Percentiles rank a stretch among this genome's conserved stretches.
Evolutionary conservation across 2,797 vertebrate species (phyloP).

Genomic region (Girardinus metallicus): DNA sequence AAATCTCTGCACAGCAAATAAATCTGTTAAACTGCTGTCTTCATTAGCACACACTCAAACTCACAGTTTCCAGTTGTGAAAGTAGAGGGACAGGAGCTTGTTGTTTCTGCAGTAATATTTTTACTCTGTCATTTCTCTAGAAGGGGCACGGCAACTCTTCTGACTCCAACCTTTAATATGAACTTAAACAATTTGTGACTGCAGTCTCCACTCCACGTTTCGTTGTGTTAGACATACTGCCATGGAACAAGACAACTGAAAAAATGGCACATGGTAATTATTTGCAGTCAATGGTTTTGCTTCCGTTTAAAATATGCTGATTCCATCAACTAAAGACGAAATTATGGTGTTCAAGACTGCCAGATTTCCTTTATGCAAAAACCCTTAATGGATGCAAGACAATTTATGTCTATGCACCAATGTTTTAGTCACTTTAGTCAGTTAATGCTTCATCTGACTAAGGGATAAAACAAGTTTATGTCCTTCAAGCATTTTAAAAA

Average conservation of each 20-base stretch:
- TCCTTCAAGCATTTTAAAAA: constrained; percentile 51
- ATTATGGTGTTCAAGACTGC: constrained; percentile 6
- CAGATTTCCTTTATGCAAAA: constrained; percentile 23
- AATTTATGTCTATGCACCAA: constrained; percentile 21
- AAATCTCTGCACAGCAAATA: constrained; percentile 16
- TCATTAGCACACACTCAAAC: constrained; percentile 8
- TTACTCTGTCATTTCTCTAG: constrained; percentile 15
- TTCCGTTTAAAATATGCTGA: constrained; percentile 9
- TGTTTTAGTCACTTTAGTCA: constrained; percentile 25
- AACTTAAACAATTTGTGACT: constrained; percentile 50
- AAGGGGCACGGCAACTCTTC: constrained; percentile 22
- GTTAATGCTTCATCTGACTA: constrained; percentile 53
- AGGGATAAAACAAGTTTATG: constrained; percentile 44
- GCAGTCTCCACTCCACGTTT: constrained; percentile 46
- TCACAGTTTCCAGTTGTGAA: constrained; percentile 4
- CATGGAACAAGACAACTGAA: constrained; percentile 16
- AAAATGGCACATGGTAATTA: constrained; percentile 7
- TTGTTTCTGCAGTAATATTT: constrained; percentile 11
- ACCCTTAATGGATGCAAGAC: constrained; percentile 26
- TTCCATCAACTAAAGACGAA: constrained; percentile 12
- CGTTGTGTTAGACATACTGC: constrained; percentile 38
- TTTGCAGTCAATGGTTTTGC: constrained; percentile 7
- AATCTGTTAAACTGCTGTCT: constrained; percentile 17
- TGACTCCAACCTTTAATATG: constrained; percentile 46
- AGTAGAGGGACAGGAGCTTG: background rate